Evolutionary conservation across 2,888 invertebrate species (phyloP), one percentile per base, ranked within the genome.

Genomic region (Melipona beecheii): DNA sequence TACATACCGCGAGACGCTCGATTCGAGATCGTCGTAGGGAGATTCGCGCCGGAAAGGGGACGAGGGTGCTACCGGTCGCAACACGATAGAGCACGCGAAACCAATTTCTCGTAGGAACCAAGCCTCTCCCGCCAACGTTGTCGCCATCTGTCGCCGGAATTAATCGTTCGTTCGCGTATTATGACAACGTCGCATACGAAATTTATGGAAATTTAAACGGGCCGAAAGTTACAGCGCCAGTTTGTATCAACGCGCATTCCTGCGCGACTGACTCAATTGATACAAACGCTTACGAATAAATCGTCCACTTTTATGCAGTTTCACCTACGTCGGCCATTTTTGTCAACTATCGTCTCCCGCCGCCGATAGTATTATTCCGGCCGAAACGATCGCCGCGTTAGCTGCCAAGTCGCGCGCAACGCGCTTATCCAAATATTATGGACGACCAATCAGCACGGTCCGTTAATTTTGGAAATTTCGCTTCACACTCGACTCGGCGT

Each of bases 91-190:
- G 77, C 81, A 84, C 78, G 85, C 70, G 81, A 85, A 81, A 75
- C 78, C 75, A 81, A 85, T 85, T 84, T 72, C 85, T 85, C 85
- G 36, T 81, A 85, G 85, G 78, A 85, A 78, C 72, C 80, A 62
- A 81, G 79, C 69, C 56, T 75, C 70, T 75, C 80, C 60, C 60
- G 77, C 36, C 36, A 83, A 86, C 82, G 82, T 82, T 75, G 85
- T 74, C 82, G 81, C 78, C 86, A 82, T 85, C 77, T 85, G 85
- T 81, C 78, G 36, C 76, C 81, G 68, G 75, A 72, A 81, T 85
- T 78, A 85, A 85, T 85, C 75, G 85, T 78, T 78, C 54, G 81
- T 85, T 81, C 72, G 76, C 75, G 65, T 74, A 85, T 85, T 77
- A 81, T 81, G 81, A 71, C 70, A 81, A 58, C 56, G 74, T 65